A percentile compares a stretch with the other conserved stretches of the same genome.
Conservation (phyloP, 2,888 invertebrate species). For the Alentia gelatinosa region DNA sequence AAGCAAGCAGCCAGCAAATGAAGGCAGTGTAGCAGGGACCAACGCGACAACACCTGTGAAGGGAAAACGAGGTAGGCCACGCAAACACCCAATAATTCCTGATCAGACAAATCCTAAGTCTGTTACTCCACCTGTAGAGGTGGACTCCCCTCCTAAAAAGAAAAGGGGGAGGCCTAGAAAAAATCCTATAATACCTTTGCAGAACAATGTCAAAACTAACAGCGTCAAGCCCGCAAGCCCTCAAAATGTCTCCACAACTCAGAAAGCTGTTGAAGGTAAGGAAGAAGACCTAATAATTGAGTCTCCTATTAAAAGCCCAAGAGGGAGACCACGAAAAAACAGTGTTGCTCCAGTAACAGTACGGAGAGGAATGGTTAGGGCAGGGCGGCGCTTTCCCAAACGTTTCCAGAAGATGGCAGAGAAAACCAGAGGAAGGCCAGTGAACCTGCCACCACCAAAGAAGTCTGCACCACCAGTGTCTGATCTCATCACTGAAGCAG, state of each 20-base stretch:
- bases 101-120: not conserved
- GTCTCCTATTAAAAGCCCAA: not conserved
- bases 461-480: not conserved
- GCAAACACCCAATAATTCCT: not conserved
- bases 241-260: not conserved
- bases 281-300: not conserved
- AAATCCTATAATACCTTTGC: not conserved
- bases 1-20: not conserved
- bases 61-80: not conserved
- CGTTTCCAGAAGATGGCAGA: no score
- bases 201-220: not conserved
- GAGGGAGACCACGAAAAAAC: not conserved
- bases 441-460: not conserved
- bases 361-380: no score
- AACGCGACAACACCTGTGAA: not conserved
- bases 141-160: not conserved
- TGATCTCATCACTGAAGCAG: not conserved
- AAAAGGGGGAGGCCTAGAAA: not conserved
- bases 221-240: no score
- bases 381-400: no score
- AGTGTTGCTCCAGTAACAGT: not conserved
- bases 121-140: not conserved
- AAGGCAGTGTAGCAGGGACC: not conserved
- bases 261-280: not conserved
- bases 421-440: not conserved